phyloP scores from a whole-genome alignment of 2,113 vertebrate genomes.

The Oncorhynchus clarkii region DNA sequence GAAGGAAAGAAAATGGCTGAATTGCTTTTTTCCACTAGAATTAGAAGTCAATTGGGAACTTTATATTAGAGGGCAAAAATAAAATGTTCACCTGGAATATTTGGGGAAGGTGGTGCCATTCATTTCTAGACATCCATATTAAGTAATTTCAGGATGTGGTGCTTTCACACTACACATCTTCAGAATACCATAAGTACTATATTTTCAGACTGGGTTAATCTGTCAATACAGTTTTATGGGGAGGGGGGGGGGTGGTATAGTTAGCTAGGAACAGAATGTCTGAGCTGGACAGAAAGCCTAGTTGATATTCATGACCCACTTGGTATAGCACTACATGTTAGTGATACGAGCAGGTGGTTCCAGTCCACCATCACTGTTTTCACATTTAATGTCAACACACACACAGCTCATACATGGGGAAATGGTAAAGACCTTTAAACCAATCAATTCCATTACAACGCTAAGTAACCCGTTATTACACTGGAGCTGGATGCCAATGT shows the following conservation, averaged over 20 bases:
- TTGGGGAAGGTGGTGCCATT: slow-evolving; percentile 43
- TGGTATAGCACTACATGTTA: neutral
- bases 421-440: neutral
- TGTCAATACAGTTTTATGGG: neutral
- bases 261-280: neutral
- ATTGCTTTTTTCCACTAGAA: slow-evolving; percentile 56
- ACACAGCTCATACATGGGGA: no score
- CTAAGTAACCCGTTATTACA: neutral
- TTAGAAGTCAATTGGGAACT: slow-evolving; percentile 62
- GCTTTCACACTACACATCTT: neutral
- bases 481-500: neutral
- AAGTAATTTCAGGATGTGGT: neutral
- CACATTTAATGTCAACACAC: neutral
- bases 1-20: slow-evolving; percentile 60
- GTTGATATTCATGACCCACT: neutral
- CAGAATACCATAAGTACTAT: neutral
- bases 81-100: slow-evolving; percentile 57
- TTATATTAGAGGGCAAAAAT: slow-evolving; percentile 39
- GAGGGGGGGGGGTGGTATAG: neutral
- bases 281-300: neutral
- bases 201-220: neutral
- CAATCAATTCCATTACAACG: neutral
- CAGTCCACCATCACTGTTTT: neutral
- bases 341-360: neutral
- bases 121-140: slow-evolving; percentile 38